Evolutionary conservation across 2,797 vertebrate species (phyloP), one percentile per base, ranked within the genome.

Genomic region (Rhyacichthys aspro): DNA sequence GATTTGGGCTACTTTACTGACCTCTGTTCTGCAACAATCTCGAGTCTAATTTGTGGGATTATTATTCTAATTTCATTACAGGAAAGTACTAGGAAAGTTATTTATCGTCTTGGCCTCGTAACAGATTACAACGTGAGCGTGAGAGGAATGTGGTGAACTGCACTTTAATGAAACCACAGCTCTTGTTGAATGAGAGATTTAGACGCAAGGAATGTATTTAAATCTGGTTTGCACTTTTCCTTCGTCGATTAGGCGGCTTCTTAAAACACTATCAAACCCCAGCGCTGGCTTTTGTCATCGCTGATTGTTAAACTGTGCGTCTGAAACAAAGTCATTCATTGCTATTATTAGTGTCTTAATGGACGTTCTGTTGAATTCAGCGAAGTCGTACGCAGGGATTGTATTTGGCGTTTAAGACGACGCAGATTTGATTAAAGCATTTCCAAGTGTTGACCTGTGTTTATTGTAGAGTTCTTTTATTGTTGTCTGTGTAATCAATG

Each of bases 81-180:
- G 55, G 39, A 63, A 54, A 71, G 82, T 66, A 16, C 64, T 76
- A 73, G 71, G 39, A 45, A 14, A 45, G 48, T 67, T 70, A 67
- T 84, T 76, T 77, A 63, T 67, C 18, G 47, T 15, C 48, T 28
- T 46, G 34, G 16, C 57, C 62, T 67, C 11, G 54, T 67, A 65
- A 83, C 62, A 82, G 67, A 80, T 67, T 76, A 56, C 59, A 70
- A 41, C 56, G 79, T 78, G 63, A 67, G 53, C 48, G 11, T 60
- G 43, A 76, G 68, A 72, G 43, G 57, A 80, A 83, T 65, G 67
- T 56, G 48, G 60, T 53, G 10, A 76, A 85, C 69, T 57, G 43
- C 47, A 32, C 49, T 85, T 85, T 82, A 79, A 83, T 83, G 73
- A 48, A 70, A 69, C 72, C 75, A 15, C 79, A 76, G 48, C 61